Evolutionary conservation across 2,797 vertebrate genomes (phyloP).

Genomic region (Neosilurus mollespiculum): DNA sequence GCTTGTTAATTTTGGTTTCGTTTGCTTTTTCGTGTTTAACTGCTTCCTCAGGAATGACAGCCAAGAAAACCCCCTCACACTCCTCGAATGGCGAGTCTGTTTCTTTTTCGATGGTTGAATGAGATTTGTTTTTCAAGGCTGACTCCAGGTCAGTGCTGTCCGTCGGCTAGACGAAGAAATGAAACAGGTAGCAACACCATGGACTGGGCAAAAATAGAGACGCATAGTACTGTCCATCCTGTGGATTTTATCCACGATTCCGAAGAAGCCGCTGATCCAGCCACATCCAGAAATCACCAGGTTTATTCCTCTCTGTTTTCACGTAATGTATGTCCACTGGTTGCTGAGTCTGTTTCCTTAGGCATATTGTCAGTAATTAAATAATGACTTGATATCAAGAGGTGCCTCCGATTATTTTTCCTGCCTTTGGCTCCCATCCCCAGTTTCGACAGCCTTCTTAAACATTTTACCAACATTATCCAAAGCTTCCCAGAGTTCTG

Average conservation of each 20-base stretch:
- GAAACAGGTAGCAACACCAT: constrained; percentile 74
- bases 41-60: constrained; percentile 78
- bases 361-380: constrained; percentile 75
- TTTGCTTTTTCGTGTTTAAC: constrained; percentile 77
- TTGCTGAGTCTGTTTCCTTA: constrained; percentile 76
- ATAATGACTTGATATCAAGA: constrained; percentile 77
- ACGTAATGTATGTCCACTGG: constrained; percentile 72
- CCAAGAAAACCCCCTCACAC: constrained; percentile 69
- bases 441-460: constrained; percentile 79
- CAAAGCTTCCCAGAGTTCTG: constrained; percentile 82
- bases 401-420: constrained; percentile 65
- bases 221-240: constrained; percentile 75
- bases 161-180: constrained; percentile 74
- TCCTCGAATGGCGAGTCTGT: constrained; percentile 68
- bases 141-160: constrained; percentile 64
- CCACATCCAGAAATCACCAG: constrained; percentile 74
- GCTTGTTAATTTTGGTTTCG: constrained; percentile 85
- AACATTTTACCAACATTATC: constrained; percentile 83
- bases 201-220: constrained; percentile 71
- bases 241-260: constrained; percentile 68
- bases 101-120: constrained; percentile 40
- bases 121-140: constrained; percentile 29
- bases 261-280: constrained; percentile 71
- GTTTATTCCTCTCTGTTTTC: constrained; percentile 68
- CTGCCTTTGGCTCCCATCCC: constrained; percentile 73